Evolutionary conservation across 92 coral and sea anemone genomes (phyloP).

Genomic region (Zoanthus sansibaricus): DNA sequence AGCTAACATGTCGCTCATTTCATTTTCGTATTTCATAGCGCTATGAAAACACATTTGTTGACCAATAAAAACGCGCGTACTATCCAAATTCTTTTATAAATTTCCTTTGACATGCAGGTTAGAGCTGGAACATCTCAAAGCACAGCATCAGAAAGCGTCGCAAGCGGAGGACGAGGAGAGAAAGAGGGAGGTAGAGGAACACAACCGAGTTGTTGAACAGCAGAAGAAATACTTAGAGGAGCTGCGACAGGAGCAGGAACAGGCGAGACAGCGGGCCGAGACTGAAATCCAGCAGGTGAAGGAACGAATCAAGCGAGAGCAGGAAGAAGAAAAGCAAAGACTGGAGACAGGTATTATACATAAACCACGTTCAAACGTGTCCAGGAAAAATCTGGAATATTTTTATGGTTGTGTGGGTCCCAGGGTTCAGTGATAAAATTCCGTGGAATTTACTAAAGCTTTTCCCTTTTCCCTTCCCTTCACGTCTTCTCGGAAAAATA

Average conservation of each 20-base stretch:
- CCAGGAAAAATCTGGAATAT: too few relatives aligned
- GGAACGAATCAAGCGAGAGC: constrained; percentile 87
- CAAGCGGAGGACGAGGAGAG: constrained; percentile 92
- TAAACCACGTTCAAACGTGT: too few relatives aligned
- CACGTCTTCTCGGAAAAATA: too few relatives aligned
- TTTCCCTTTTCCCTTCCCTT: too few relatives aligned
- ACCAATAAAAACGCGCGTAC: too few relatives aligned
- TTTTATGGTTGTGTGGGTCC: too few relatives aligned
- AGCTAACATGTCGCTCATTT: too few relatives aligned
- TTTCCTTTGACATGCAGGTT: constrained; percentile 49
- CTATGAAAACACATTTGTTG: too few relatives aligned
- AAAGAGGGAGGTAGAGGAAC: constrained; percentile 76
- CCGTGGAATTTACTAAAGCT: too few relatives aligned
- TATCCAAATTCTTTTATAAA: too few relatives aligned
- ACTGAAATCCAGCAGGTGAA: constrained; percentile 84
- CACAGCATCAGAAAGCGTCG: constrained; percentile 93
- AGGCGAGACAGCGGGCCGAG: constrained; percentile 81
- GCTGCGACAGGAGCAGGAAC: constrained; percentile 87
- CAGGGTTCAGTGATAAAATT: too few relatives aligned
- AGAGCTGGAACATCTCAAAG: constrained; percentile 92
- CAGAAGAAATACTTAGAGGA: constrained; percentile 94
- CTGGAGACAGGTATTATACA: constrained; percentile 67
- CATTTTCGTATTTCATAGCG: too few relatives aligned
- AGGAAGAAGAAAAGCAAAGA: constrained; percentile 87
- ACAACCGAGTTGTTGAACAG: constrained; percentile 83